These are phyloP conservation scores for Brevimyrus niger DNA, from an alignment of 2,113 vertebrate species.

Conservation along the genomic window DNA sequence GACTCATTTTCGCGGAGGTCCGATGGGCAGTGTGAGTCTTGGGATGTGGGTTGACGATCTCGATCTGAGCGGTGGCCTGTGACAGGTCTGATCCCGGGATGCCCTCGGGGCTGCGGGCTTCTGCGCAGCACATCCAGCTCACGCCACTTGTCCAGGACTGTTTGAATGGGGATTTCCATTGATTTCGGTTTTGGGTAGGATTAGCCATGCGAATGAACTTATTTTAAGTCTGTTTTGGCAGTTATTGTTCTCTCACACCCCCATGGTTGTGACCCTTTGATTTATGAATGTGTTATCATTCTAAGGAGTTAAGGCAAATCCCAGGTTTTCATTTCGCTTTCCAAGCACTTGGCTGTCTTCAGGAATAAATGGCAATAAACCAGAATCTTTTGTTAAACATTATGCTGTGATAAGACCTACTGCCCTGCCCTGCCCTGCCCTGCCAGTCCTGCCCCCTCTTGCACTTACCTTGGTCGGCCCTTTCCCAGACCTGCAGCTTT, in stretches of 20 bases:
- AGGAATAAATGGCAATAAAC: not conserved
- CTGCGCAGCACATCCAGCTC: not conserved
- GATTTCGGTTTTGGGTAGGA: not conserved
- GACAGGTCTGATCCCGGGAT: not conserved
- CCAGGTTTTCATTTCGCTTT: not conserved
- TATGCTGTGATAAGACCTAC: conserved; percentile 7
- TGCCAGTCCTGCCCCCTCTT: not conserved
- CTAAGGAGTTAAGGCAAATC: not conserved
- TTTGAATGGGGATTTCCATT: conserved; percentile 13
- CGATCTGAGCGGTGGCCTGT: not conserved
- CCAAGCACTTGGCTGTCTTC: not conserved
- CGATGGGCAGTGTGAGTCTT: not conserved
- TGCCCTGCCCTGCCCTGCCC: not conserved
- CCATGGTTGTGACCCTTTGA: not conserved
- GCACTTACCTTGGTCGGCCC: too few species aligned
- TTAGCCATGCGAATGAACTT: not conserved
- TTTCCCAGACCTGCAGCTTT: not conserved
- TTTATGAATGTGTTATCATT: not conserved
- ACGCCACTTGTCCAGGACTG: not conserved
- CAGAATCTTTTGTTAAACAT: conserved; percentile 10
- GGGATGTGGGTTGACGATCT: not conserved
- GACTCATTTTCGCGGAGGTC: not conserved
- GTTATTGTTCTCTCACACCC: not conserved
- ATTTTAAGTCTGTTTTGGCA: not conserved
- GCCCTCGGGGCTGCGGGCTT: not conserved